phyloP scores from a whole-genome alignment of 2,113 vertebrate genomes.

The Actenoides lindsayi region DNA sequence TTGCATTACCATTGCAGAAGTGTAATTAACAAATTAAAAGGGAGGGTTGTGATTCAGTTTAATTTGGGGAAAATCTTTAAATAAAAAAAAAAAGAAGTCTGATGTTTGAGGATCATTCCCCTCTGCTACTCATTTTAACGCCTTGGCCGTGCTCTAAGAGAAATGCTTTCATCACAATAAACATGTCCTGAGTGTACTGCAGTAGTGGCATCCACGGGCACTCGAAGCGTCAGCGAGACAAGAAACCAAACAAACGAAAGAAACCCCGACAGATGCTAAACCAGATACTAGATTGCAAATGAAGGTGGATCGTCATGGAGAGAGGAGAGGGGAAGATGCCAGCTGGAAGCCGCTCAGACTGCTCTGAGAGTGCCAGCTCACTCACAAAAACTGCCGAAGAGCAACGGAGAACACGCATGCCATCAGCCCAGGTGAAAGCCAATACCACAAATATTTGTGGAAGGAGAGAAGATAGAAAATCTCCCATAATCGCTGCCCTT shows the following conservation, averaged over 20 bases:
- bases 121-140: slow-evolving; percentile 9
- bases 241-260: not conserved
- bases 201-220: not conserved
- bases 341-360: slow-evolving; percentile 45
- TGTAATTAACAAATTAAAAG: slow-evolving; percentile 73
- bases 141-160: not conserved
- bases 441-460: slow-evolving; percentile 13
- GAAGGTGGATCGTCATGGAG: slow-evolving; percentile 39
- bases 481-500: not conserved
- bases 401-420: slow-evolving; percentile 4
- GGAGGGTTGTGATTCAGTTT: slow-evolving; percentile 45
- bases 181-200: not conserved
- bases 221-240: not conserved
- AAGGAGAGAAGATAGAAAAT: slow-evolving; percentile 24
- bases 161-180: slow-evolving; percentile 10
- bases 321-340: slow-evolving; percentile 21
- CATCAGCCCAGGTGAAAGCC: slow-evolving; percentile 28
- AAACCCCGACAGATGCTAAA: slow-evolving; percentile 20
- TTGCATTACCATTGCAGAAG: slow-evolving; percentile 73
- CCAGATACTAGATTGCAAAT: slow-evolving; percentile 18
- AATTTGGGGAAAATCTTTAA: slow-evolving; percentile 57
- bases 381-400: slow-evolving; percentile 36
- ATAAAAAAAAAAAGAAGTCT: not conserved
- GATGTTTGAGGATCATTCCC: slow-evolving; percentile 13
- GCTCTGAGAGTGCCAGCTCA: slow-evolving; percentile 29